A percentile compares a stretch with the other conserved stretches of the same genome.
Conservation (phyloP, 1,140 invertebrate genomes). For the Oryzaephilus surinamensis region DNA sequence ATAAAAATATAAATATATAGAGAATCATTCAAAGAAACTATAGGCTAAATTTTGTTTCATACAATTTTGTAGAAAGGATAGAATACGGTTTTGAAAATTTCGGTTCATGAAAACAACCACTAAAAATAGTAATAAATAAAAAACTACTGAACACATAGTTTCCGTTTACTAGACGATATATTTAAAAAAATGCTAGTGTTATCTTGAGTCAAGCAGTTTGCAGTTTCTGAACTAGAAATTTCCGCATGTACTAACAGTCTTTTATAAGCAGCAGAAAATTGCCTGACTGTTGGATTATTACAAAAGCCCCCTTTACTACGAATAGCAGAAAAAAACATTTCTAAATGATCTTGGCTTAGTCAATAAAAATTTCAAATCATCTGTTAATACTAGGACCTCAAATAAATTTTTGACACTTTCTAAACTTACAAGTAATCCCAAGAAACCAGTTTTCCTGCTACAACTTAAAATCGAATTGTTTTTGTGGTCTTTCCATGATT, state of each 20-base stretch:
- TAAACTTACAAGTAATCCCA: slow-evolving; percentile 20
- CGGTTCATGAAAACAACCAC: too few species aligned
- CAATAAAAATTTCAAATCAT: slow-evolving; percentile 9
- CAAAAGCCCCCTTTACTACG: slow-evolving; percentile 29
- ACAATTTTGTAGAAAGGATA: too few species aligned
- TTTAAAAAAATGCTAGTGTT: too few species aligned
- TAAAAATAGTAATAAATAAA: too few species aligned
- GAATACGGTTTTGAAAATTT: too few species aligned
- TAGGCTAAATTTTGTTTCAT: too few species aligned
- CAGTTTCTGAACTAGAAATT: too few species aligned
- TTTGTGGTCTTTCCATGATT: slow-evolving; percentile 2
- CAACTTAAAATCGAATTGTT: slow-evolving; percentile 3
- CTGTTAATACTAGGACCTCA: slow-evolving; percentile 13
- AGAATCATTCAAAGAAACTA: too few species aligned
- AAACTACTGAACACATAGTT: too few species aligned
- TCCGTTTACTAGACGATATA: background rate
- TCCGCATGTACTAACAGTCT: slow-evolving; percentile 23
- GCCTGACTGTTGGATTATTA: slow-evolving; percentile 32
- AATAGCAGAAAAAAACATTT: too few species aligned
- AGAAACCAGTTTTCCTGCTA: slow-evolving; percentile 19
- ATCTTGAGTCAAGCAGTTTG: too few species aligned
- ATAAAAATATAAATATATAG: too few species aligned
- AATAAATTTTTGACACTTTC: slow-evolving; percentile 17
- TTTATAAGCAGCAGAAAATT: slow-evolving; percentile 27
- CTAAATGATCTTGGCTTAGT: slow-evolving; percentile 34